Percentiles rank a stretch among this genome's conserved stretches.
Conservation (phyloP, 2,797 vertebrate species). For the Apogon talboti region DNA sequence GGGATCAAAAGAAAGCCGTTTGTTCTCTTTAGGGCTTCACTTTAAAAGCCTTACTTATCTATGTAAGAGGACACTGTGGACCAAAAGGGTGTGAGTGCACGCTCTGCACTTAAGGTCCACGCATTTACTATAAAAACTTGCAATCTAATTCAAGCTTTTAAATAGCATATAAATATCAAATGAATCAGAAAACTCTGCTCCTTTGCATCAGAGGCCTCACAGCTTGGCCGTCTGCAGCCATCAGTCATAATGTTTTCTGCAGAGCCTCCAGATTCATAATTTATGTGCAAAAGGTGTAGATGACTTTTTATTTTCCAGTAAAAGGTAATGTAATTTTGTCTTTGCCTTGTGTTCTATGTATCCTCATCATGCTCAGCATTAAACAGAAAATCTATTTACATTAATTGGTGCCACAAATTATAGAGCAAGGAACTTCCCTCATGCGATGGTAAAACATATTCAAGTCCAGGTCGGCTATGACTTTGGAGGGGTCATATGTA, state of each 20-base stretch:
- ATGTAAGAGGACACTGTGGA: slow-evolving; percentile 29
- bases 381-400: not conserved
- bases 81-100: slow-evolving; percentile 33
- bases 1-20: slow-evolving; percentile 64
- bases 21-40: slow-evolving; percentile 44
- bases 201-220: slow-evolving; percentile 20
- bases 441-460: too few relatives aligned
- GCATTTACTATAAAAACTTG: slow-evolving; percentile 16
- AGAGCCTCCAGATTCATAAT: slow-evolving; percentile 4
- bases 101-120: slow-evolving; percentile 7
- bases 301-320: not conserved
- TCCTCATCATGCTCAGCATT: not conserved
- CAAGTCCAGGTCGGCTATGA: too few relatives aligned
- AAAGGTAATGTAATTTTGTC: not conserved
- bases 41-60: slow-evolving; percentile 51
- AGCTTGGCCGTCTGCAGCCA: not conserved
- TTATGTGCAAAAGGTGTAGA: slow-evolving; percentile 5
- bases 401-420: too few relatives aligned
- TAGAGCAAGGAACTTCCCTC: too few relatives aligned
- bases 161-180: slow-evolving; percentile 40
- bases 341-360: not conserved
- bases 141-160: slow-evolving; percentile 44
- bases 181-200: slow-evolving; percentile 20
- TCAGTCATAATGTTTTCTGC: slow-evolving; percentile 27
- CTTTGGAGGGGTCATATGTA: too few relatives aligned